Base-by-base conservation (phyloP, 2,797 vertebrate genomes). In the Bovichtus diacanthus region DNA sequence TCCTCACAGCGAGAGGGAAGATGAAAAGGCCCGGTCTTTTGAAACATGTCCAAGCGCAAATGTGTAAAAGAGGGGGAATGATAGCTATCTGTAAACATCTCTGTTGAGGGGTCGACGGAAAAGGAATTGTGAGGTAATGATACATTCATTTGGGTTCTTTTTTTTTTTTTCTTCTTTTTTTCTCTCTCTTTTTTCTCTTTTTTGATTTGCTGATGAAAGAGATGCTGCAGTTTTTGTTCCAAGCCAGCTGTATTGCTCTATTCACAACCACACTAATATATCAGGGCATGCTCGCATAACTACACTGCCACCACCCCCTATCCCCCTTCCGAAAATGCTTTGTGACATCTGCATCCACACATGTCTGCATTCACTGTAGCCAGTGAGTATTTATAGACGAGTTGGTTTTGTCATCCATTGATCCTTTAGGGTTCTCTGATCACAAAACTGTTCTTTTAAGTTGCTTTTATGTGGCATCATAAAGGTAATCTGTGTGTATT, bases 41-140 rank as follows among this genome's bases (percentile, higher is more conserved):
- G 95, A 95, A 96, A 95, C 93, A 83, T 95, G 95, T 95, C 95
- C 94, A 95, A 95, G 93, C 92, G 64, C 93, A 92, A 94, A 91
- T 91, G 92, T 87, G 91, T 89, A 93, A 93, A 92, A 93, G 88
- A 92, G 91, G 86, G 89, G 90, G 93, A 94, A 88, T 90, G 94
- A 95, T 94, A 93, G 93, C 93, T 91, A 95, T 95, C 95, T 95
- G 95, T 94, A 95, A 95, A 95, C 94, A 94, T 94, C 94, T 94
- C 93, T 87, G 93, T 93, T 68, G 87, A 94, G 93, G 94, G 93
- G 94, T 95, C 94, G 93, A 92, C 94, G 92, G 92, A 92, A 94
- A 95, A 91, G 91, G 90, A 93, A 93, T 94, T 93, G 93, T 92
- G 89, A 90, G 93, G 82, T 81, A 90, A 90, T 91, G 93, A 93